A percentile compares a stretch with the other conserved stretches of the same genome.
Evolutionary conservation across 2,797 vertebrate species (phyloP).

Genomic region (Anabas testudineus): DNA sequence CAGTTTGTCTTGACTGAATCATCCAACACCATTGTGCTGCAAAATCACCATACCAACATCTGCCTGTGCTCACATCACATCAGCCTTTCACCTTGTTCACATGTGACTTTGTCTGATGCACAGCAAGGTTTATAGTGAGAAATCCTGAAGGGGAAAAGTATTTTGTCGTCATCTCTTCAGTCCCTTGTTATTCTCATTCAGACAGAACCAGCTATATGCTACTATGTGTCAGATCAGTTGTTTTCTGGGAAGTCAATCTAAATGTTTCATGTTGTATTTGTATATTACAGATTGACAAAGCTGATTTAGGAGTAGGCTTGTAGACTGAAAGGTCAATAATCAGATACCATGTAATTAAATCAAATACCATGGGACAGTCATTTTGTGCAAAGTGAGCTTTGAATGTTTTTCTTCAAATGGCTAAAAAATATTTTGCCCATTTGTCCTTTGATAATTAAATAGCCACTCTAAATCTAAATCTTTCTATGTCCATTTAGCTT

Average conservation of each 20-base stretch:
- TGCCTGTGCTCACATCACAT: neutral
- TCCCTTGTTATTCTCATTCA: neutral
- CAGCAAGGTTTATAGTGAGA: neutral
- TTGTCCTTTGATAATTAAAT: neutral
- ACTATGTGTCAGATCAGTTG: too few species aligned
- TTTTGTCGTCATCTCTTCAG: neutral
- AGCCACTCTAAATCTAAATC: too few species aligned
- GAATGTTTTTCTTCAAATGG: too few species aligned
- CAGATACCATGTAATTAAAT: too few species aligned
- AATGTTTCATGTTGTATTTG: neutral
- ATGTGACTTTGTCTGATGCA: neutral
- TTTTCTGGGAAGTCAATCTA: too few species aligned
- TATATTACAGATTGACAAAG: neutral
- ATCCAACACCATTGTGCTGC: conserved; percentile 7
- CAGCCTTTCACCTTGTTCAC: neutral
- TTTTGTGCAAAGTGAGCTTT: too few species aligned
- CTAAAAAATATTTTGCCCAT: neutral
- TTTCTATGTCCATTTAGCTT: neutral
- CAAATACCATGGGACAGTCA: too few species aligned
- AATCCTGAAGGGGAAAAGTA: neutral
- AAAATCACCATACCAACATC: neutral
- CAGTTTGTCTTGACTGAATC: conserved; percentile 17
- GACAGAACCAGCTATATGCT: too few species aligned
- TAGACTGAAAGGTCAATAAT: neutral
- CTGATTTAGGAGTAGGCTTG: neutral